Percentiles rank a stretch among this genome's conserved stretches.
phyloP scores from a whole-genome alignment of 2,888 invertebrate species.

The Caenorhabditis sp. region DNA sequence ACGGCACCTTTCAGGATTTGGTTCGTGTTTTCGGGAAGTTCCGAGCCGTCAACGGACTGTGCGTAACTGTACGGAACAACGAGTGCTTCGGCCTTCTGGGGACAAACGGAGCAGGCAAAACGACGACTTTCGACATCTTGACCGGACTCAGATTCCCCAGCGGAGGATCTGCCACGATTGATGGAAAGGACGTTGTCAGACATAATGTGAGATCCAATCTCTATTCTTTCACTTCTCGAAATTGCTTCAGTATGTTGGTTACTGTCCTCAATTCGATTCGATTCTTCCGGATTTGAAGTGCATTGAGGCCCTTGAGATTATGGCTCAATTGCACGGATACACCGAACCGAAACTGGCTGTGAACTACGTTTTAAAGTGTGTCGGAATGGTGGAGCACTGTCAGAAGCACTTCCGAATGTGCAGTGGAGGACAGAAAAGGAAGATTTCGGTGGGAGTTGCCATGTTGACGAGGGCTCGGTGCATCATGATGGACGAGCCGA shows the following conservation, averaged over 20 bases:
- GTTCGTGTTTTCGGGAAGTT: slow-evolving; percentile 37
- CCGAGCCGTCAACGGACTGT: slow-evolving; percentile 62
- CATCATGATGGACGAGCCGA: slow-evolving; percentile 83
- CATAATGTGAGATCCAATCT: slow-evolving; percentile 41
- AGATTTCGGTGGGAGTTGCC: slow-evolving; percentile 87
- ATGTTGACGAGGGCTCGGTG: slow-evolving; percentile 85
- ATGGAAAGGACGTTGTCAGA: slow-evolving; percentile 51
- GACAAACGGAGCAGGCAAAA: slow-evolving; percentile 76
- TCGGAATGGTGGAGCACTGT: slow-evolving; percentile 70
- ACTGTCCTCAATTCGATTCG: slow-evolving; percentile 78
- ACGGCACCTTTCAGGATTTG: slow-evolving; percentile 11
- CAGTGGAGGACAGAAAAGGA: slow-evolving; percentile 87
- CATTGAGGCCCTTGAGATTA: slow-evolving; percentile 68
- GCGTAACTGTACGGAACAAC: slow-evolving; percentile 69
- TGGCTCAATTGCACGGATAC: slow-evolving; percentile 68
- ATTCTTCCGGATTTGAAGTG: slow-evolving; percentile 73
- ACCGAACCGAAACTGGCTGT: slow-evolving; percentile 56
- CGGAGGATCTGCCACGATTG: slow-evolving; percentile 53
- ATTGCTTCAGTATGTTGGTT: slow-evolving; percentile 61
- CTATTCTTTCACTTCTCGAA: not conserved
- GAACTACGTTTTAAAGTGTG: slow-evolving; percentile 62
- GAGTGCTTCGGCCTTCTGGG: slow-evolving; percentile 78
- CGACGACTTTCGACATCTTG: slow-evolving; percentile 77
- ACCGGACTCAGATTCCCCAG: slow-evolving; percentile 69
- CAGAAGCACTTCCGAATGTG: slow-evolving; percentile 66